Conservation (phyloP, 2,797 vertebrate species). For the Rhinoraja longicauda region DNA sequence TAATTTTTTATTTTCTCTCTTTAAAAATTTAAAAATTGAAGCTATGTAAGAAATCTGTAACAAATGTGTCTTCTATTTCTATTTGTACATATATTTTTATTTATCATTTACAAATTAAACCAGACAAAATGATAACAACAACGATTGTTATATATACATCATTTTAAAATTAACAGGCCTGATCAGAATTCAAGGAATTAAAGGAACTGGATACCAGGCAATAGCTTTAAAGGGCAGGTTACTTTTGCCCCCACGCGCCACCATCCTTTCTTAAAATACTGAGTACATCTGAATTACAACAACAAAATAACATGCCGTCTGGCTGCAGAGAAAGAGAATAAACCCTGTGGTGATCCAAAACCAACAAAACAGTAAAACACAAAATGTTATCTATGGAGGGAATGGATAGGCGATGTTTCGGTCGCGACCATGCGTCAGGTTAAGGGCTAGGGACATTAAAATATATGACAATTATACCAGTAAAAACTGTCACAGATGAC, state of each 20-base stretch:
- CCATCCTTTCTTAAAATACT: background rate
- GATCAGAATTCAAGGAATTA: background rate
- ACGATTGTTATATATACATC: background rate
- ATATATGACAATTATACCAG: no score
- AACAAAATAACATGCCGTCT: background rate
- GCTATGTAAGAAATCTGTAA: no score
- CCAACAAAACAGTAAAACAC: background rate
- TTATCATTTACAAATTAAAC: background rate
- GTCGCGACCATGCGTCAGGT: no score
- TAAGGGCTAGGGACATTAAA: no score
- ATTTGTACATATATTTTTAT: no score
- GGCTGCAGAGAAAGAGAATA: no score
- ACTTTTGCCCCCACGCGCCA: background rate
- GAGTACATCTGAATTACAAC: background rate
- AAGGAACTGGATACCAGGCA: background rate
- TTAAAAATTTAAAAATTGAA: no score
- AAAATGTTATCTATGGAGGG: no score
- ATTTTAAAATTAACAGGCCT: background rate
- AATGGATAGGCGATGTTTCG: no score
- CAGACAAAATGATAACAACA: background rate
- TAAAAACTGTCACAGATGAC: no score
- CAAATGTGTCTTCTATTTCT: no score
- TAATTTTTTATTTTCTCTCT: no score
- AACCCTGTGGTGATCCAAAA: background rate
- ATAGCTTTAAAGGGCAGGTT: background rate